Evolutionary conservation across 1,140 invertebrate species (phyloP).

Genomic region (Orchestia grillus): DNA sequence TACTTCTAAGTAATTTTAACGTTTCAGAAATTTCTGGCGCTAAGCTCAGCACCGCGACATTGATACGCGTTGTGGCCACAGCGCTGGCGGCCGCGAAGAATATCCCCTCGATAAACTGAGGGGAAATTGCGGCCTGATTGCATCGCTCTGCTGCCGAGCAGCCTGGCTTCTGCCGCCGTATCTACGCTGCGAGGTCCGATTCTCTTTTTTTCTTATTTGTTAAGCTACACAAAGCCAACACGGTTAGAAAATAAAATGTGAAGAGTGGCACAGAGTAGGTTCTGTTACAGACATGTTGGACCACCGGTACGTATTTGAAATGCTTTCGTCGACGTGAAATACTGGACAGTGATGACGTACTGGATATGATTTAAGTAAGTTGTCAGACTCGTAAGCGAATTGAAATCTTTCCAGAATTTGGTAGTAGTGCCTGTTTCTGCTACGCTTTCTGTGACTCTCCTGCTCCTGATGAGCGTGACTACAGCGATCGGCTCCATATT

Average conservation of each 20-base stretch:
- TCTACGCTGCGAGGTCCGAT: neutral
- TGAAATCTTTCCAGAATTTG: neutral
- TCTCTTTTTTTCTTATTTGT: neutral
- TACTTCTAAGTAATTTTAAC: neutral
- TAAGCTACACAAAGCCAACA: neutral
- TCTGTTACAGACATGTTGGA: neutral
- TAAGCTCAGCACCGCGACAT: neutral
- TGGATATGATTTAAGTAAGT: neutral
- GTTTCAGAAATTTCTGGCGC: neutral
- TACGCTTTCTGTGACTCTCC: neutral
- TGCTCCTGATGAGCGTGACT: neutral
- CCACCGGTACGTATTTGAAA: neutral
- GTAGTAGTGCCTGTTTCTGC: neutral
- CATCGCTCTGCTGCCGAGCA: neutral
- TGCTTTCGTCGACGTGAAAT: neutral
- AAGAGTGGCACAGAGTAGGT: neutral
- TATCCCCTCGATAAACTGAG: conserved; percentile 12
- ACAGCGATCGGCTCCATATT: neutral
- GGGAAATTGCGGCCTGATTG: conserved; percentile 33
- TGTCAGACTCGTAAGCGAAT: neutral
- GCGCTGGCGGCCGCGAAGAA: neutral
- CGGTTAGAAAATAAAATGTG: neutral
- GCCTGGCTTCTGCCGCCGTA: neutral
- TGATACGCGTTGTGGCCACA: neutral
- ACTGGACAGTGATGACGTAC: neutral